A percentile compares a stretch with the other conserved stretches of the same genome.
phyloP scores from a whole-genome alignment of 30 jellyfish, hydroid and myxozoan species.

The Turritopsis dohrnii region DNA sequence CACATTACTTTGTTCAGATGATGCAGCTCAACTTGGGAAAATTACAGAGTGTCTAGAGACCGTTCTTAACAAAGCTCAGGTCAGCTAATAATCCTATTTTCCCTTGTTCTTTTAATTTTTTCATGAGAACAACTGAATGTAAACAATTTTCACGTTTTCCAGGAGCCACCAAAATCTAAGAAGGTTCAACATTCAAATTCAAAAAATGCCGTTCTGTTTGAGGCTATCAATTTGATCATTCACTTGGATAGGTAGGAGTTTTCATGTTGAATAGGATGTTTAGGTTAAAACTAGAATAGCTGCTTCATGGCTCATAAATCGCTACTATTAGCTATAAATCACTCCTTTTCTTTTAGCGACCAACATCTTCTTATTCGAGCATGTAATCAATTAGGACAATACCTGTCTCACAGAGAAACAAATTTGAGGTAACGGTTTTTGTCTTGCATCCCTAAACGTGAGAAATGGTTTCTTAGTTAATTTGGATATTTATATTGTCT shows the following conservation, averaged over 20 bases:
- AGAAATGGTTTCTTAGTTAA: background rate
- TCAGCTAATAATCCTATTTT: no score
- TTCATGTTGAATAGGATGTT: no score
- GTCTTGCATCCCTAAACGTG: background rate
- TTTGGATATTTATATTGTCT: background rate
- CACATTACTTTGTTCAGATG: constrained; percentile 31
- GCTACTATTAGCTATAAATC: background rate
- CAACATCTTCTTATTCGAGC: constrained; percentile 72
- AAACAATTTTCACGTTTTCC: background rate
- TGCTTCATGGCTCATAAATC: no score
- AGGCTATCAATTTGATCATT: constrained; percentile 79
- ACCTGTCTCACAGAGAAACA: constrained; percentile 80
- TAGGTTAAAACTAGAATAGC: no score
- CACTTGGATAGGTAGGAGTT: constrained; percentile 69
- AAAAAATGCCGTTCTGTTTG: constrained; percentile 80
- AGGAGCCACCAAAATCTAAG: constrained; percentile 97
- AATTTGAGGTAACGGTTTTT: constrained; percentile 56
- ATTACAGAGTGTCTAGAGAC: constrained; percentile 84
- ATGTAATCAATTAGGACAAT: constrained; percentile 83
- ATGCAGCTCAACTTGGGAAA: constrained; percentile 82
- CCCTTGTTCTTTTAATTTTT: no score
- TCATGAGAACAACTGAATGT: no score
- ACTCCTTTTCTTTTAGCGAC: constrained; percentile 36
- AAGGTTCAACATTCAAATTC: constrained; percentile 92
- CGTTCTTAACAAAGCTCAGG: constrained; percentile 88